Percentiles rank a stretch among this genome's conserved stretches.
Conservation (phyloP, 2,797 vertebrate species). For the Okamejei kenojei region DNA sequence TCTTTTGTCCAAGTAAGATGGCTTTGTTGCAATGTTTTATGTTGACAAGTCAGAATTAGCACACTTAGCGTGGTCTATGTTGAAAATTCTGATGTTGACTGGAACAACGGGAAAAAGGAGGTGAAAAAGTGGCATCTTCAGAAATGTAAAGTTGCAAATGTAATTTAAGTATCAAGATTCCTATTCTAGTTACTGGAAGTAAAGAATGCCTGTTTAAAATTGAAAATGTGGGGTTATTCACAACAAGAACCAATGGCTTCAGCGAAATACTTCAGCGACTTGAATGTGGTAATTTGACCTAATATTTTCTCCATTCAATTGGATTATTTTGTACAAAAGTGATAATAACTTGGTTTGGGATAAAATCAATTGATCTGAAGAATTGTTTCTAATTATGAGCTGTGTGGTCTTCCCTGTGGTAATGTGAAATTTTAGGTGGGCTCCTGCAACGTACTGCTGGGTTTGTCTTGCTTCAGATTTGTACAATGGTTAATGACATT, state of each 20-base stretch:
- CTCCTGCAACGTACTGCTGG: background rate
- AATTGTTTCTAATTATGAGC: background rate
- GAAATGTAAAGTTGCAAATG: background rate
- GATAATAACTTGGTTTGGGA: background rate
- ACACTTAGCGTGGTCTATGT: background rate
- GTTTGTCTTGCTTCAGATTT: background rate
- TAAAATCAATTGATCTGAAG: background rate
- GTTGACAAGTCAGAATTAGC: constrained; percentile 15
- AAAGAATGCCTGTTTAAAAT: constrained; percentile 2
- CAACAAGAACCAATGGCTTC: background rate
- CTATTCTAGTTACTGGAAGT: background rate
- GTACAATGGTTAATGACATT: background rate
- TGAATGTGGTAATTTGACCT: background rate
- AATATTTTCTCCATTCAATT: background rate
- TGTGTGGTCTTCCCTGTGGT: background rate
- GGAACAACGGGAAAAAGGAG: background rate
- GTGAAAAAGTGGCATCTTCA: background rate
- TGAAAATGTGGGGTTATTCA: background rate
- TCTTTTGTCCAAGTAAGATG: constrained; percentile 38
- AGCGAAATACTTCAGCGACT: background rate
- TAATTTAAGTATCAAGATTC: background rate
- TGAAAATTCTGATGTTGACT: background rate
- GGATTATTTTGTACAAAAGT: background rate
- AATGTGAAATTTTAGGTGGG: background rate
- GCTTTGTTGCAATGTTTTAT: constrained; percentile 20